A percentile compares a stretch with the other conserved stretches of the same genome.
Conservation (phyloP, 2,113 vertebrate species). For the Xiphophorus couchianus region DNA sequence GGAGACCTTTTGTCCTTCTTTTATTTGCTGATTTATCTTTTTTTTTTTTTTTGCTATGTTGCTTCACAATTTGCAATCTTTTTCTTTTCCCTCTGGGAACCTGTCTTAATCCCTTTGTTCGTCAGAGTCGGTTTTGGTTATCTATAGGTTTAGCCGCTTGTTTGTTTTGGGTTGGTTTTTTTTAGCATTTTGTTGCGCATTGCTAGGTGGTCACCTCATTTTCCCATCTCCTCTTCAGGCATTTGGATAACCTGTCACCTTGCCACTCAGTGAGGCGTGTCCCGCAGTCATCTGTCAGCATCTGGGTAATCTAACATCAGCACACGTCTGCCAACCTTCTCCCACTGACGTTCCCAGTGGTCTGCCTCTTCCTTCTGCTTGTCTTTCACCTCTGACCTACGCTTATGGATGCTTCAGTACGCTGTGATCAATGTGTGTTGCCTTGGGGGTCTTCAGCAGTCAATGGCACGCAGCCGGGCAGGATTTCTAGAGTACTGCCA, state of each 20-base stretch:
- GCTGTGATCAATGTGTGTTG: slow-evolving; percentile 20
- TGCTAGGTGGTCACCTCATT: slow-evolving; percentile 25
- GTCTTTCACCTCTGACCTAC: slow-evolving; percentile 67
- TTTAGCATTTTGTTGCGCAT: slow-evolving; percentile 3
- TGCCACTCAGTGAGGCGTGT: slow-evolving; percentile 41
- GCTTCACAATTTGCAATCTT: slow-evolving; percentile 11
- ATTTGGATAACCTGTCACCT: slow-evolving; percentile 52
- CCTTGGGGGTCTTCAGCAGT: slow-evolving; percentile 48
- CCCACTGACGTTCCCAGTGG: slow-evolving; percentile 37
- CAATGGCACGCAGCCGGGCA: slow-evolving; percentile 53
- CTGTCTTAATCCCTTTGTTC: slow-evolving; percentile 18
- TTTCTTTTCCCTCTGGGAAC: background rate
- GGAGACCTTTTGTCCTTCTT: slow-evolving; percentile 12
- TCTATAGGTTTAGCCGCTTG: background rate
- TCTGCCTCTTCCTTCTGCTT: slow-evolving; percentile 47
- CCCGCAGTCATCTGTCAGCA: slow-evolving; percentile 67
- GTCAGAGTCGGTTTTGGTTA: slow-evolving; percentile 12
- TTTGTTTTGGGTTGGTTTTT: slow-evolving; percentile 12
- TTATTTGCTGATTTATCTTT: slow-evolving; percentile 7
- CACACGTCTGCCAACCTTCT: slow-evolving; percentile 54
- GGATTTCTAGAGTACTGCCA: slow-evolving; percentile 42
- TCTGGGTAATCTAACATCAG: slow-evolving; percentile 71
- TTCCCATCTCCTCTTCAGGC: slow-evolving; percentile 21
- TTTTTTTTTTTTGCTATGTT: slow-evolving; percentile 16
- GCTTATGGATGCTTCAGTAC: slow-evolving; percentile 40